These are phyloP conservation scores for Intellagama lesueurii DNA, from an alignment of 2,797 vertebrate species.

Conservation along the genomic window DNA sequence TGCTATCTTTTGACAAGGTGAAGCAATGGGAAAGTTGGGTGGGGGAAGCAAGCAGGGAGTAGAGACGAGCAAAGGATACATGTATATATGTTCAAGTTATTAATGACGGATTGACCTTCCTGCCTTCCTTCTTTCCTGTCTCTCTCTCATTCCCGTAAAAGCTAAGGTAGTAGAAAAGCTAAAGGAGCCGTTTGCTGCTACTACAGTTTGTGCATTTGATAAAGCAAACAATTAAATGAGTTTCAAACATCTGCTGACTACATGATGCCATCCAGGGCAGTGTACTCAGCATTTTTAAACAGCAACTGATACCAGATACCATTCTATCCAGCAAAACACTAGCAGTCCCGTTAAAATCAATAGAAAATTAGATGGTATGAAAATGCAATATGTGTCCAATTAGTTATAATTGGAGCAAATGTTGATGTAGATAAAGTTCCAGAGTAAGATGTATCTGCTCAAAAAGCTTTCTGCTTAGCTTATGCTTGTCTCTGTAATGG, in stretches of 20 bases:
- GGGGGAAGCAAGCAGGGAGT: too few relatives aligned
- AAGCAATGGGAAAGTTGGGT: neutral
- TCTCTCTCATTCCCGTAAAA: rapidly evolving
- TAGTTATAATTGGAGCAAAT: conserved; percentile 79
- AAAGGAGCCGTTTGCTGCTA: conserved; percentile 29
- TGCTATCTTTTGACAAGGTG: neutral
- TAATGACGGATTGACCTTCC: neutral
- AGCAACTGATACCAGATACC: conserved; percentile 59
- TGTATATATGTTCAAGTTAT: neutral
- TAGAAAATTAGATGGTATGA: conserved; percentile 78
- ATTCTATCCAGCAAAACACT: conserved; percentile 70
- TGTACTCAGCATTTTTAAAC: conserved; percentile 75
- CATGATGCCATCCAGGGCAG: conserved; percentile 62
- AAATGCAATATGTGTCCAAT: conserved; percentile 76
- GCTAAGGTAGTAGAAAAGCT: conserved; percentile 37
- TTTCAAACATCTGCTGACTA: conserved; percentile 80
- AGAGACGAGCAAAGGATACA: neutral
- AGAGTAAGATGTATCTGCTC: conserved; percentile 40
- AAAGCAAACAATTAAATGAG: conserved; percentile 74
- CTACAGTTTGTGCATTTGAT: conserved; percentile 64
- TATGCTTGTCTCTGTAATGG: rapidly evolving
- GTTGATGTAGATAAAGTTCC: conserved; percentile 69
- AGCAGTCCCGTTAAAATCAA: conserved; percentile 73
- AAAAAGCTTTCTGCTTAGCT: neutral
- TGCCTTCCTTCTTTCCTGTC: rapidly evolving